Evolutionary conservation across 2,113 vertebrate species (phyloP).

Genomic region (Xenopus tropicalis): UCB_Xtro_10.0 CM004443.2:200565001-200565500

Average conservation of each 20-base stretch:
- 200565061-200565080: no score
- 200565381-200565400: not conserved
- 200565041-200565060: no score
- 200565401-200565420: conserved; percentile 7
- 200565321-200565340: conserved; percentile 7
- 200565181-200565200: not conserved
- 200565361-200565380: conserved; percentile 15
- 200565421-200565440: conserved; percentile 33
- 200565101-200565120: no score
- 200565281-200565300: conserved; percentile 13
- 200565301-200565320: not conserved
- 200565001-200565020: no score
- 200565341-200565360: conserved; percentile 6
- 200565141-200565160: not conserved
- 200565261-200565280: conserved; percentile 20
- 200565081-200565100: no score
- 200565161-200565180: not conserved
- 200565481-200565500: conserved; percentile 8
- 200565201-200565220: not conserved
- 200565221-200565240: not conserved
- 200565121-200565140: no score
- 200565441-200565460: conserved; percentile 25
- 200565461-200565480: conserved; percentile 31
- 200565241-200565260: not conserved
- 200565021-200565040: no score